Conservation (phyloP, 1,140 invertebrate genomes). For the Lasioglossum albipes region DNA sequence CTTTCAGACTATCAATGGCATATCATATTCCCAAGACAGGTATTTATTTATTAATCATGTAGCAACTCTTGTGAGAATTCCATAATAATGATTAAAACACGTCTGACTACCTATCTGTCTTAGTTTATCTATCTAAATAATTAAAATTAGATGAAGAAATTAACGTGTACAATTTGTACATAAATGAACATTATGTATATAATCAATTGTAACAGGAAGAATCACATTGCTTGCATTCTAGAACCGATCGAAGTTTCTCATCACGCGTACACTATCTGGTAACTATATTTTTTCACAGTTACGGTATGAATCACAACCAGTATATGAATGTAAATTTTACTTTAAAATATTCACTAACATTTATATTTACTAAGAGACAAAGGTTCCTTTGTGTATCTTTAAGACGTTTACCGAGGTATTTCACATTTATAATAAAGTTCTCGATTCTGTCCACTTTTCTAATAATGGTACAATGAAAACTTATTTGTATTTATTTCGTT, state of each 20-base stretch:
- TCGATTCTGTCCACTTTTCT: slow-evolving; percentile 36
- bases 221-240: background rate
- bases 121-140: background rate
- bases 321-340: slow-evolving; percentile 57
- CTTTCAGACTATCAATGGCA: slow-evolving; percentile 4
- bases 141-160: slow-evolving; percentile 21
- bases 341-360: slow-evolving; percentile 54
- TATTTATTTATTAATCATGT: slow-evolving; percentile 18
- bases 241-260: slow-evolving; percentile 3
- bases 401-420: slow-evolving; percentile 58
- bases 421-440: slow-evolving; percentile 48
- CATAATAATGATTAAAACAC: background rate
- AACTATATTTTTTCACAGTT: slow-evolving; percentile 62
- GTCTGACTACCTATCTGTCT: background rate
- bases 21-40: background rate
- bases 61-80: slow-evolving; percentile 13
- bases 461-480: slow-evolving; percentile 33
- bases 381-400: slow-evolving; percentile 22
- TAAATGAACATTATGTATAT: slow-evolving; percentile 15
- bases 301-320: slow-evolving; percentile 61
- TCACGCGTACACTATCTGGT: slow-evolving; percentile 50
- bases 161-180: background rate
- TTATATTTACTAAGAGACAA: slow-evolving; percentile 41
- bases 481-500: slow-evolving; percentile 45
- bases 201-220: slow-evolving; percentile 20